Percentiles rank a stretch among this genome's conserved stretches.
Conservation (phyloP, 92 coral and sea anemone genomes). For the Phenganax subtilis region DNA sequence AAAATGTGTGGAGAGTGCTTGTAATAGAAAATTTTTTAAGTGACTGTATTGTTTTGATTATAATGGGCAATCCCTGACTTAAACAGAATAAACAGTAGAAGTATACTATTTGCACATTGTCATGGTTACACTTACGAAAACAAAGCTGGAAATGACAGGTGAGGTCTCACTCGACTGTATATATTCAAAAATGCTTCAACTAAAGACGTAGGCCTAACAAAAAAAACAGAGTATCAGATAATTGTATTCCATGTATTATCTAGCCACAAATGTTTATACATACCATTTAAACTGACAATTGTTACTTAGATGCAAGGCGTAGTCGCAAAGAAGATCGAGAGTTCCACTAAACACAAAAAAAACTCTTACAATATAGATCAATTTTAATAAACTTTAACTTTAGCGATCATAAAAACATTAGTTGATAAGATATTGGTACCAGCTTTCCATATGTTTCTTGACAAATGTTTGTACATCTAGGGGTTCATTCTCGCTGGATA, state of each 20-base stretch:
- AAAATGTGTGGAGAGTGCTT: background rate
- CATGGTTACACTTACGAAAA: constrained; percentile 58
- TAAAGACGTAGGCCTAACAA: constrained; percentile 71
- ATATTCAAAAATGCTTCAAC: constrained; percentile 86
- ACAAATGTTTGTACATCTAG: constrained; percentile 88
- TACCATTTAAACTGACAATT: constrained; percentile 88
- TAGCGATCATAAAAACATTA: too few relatives aligned
- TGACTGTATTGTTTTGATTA: too few relatives aligned
- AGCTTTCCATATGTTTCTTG: constrained; percentile 86
- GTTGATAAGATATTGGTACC: constrained; percentile 41
- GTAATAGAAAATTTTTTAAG: too few relatives aligned
- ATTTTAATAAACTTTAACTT: too few relatives aligned
- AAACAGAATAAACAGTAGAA: too few relatives aligned
- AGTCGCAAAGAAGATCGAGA: constrained; percentile 75
- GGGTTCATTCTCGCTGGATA: constrained; percentile 91
- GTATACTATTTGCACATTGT: background rate
- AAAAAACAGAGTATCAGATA: background rate
- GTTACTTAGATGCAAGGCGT: constrained; percentile 73
- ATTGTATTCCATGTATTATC: background rate
- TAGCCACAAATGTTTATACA: background rate
- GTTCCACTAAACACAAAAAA: constrained; percentile 60
- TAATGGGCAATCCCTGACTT: too few relatives aligned
- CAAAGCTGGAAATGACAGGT: constrained; percentile 77
- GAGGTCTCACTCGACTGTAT: constrained; percentile 77
- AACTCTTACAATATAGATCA: background rate